These are phyloP conservation scores for Typhlomys cinereus DNA, from an alignment of 2,113 vertebrate genomes.

Conservation along the genomic window DNA sequence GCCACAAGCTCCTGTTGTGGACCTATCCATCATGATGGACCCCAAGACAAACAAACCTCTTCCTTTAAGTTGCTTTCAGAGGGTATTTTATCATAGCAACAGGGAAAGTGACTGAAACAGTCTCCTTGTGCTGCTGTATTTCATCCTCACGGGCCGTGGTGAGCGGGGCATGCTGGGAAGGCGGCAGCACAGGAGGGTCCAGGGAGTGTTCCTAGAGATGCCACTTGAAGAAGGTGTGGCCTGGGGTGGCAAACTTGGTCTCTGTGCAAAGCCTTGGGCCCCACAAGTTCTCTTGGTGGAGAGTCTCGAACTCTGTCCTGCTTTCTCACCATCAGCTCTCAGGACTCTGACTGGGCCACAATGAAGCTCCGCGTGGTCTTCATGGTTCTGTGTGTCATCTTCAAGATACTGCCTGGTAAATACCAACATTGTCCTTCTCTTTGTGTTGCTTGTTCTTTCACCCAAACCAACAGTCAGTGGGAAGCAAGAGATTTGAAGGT, in stretches of 20 bases:
- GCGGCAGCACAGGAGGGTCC: too few relatives aligned
- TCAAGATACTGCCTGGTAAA: slow-evolving; percentile 51
- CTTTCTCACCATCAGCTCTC: not conserved
- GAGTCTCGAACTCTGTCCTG: not conserved
- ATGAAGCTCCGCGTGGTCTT: not conserved
- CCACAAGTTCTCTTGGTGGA: not conserved
- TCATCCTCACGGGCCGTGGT: too few relatives aligned
- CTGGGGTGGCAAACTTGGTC: fast-evolving
- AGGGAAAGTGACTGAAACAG: too few relatives aligned
- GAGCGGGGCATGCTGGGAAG: not conserved
- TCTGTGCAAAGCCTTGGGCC: fast-evolving
- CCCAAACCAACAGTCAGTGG: not conserved
- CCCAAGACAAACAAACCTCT: too few relatives aligned
- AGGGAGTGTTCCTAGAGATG: too few relatives aligned
- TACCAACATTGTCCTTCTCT: not conserved
- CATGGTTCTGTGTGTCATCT: not conserved
- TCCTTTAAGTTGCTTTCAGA: too few relatives aligned
- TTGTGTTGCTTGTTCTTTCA: not conserved
- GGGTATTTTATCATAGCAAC: too few relatives aligned
- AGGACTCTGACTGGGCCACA: fast-evolving
- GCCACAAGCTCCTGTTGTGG: too few relatives aligned
- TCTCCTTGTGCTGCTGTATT: fast-evolving
- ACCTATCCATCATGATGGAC: too few relatives aligned
- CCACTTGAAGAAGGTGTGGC: not conserved
- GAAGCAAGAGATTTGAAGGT: not conserved